These are phyloP conservation scores for Chlorocebus sabaeus DNA, from an alignment of 2,113 vertebrate genomes.

Conservation along the genomic window DNA sequence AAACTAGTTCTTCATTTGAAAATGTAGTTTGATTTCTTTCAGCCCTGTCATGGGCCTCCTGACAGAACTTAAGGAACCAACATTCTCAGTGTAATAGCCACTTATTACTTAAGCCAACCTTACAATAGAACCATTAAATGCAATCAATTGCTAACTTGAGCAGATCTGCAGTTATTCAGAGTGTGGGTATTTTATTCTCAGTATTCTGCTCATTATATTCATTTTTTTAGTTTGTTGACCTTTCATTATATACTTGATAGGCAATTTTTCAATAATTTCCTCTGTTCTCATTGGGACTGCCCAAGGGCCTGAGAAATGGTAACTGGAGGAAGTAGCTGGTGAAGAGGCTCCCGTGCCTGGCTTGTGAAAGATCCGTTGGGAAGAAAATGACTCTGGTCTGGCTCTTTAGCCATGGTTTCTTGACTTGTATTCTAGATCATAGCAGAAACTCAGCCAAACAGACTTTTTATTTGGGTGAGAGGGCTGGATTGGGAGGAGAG, in stretches of 20 bases:
- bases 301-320: neutral
- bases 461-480: neutral
- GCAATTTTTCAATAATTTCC: neutral
- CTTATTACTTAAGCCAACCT: neutral
- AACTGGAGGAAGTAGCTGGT: neutral
- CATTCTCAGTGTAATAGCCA: neutral
- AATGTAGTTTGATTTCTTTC: constrained; percentile 1
- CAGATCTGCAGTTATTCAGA: constrained; percentile 12
- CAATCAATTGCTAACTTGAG: neutral
- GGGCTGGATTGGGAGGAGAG: neutral
- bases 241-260: neutral
- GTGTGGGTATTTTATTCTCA: neutral
- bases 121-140: neutral
- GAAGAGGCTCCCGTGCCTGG: neutral
- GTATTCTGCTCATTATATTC: neutral
- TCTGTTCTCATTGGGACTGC: neutral
- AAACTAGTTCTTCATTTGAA: constrained; percentile 28
- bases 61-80: neutral
- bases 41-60: neutral
- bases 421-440: neutral
- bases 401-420: neutral
- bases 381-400: neutral
- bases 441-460: neutral
- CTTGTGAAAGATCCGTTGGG: neutral
- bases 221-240: neutral